Percentiles rank a stretch among this genome's conserved stretches.
Evolutionary conservation across 1,140 invertebrate genomes (phyloP).

Genomic region (Diorhabda sublineata): DNA sequence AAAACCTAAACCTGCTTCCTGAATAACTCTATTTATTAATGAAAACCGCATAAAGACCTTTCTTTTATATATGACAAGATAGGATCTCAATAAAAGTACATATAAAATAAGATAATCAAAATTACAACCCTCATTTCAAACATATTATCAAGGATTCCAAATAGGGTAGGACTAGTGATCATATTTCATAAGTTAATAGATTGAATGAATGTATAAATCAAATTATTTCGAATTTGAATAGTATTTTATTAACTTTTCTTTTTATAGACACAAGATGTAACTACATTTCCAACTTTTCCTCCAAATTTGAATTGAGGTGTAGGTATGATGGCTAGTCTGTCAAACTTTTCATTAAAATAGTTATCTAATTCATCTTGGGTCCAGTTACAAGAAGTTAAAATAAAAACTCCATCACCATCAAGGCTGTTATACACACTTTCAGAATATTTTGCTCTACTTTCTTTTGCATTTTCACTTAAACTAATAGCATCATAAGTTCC

Average conservation of each 20-base stretch:
- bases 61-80: no score
- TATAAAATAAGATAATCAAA: no score
- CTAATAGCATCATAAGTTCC: constrained; percentile 93
- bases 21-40: no score
- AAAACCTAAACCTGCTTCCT: no score
- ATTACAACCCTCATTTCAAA: no score
- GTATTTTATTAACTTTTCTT: constrained; percentile 39
- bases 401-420: constrained; percentile 58
- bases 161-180: no score
- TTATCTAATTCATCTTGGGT: constrained; percentile 74
- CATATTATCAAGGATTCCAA: no score
- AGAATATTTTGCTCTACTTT: constrained; percentile 65
- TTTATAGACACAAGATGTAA: constrained; percentile 72
- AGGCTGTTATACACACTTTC: constrained; percentile 61
- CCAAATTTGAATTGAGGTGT: constrained; percentile 81
- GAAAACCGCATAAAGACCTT: no score
- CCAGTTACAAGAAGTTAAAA: constrained; percentile 94
- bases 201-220: no score
- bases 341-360: constrained; percentile 67
- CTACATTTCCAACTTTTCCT: constrained; percentile 72
- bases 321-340: constrained; percentile 61
- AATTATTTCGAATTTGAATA: no score
- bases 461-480: constrained; percentile 62
- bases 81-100: no score
- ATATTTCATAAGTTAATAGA: no score